Evolutionary conservation across 2,888 invertebrate genomes (phyloP).

Genomic region (Chouioia cunea): DNA sequence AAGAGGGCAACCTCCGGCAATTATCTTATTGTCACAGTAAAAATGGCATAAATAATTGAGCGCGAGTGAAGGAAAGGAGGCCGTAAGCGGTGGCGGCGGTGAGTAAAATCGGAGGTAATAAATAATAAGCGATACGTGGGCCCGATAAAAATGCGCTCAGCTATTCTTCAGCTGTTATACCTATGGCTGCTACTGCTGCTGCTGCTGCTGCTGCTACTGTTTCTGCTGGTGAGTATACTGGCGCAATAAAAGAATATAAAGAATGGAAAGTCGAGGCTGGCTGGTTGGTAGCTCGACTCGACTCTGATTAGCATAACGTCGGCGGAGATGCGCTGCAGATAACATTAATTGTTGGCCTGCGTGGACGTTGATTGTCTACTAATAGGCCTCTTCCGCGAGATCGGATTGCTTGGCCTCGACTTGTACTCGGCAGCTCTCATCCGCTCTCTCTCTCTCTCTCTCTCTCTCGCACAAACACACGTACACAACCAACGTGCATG

Average conservation of each 20-base stretch:
- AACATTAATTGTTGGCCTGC: constrained; percentile 63
- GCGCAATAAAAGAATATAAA: too few relatives aligned
- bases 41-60: constrained; percentile 15
- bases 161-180: too few relatives aligned
- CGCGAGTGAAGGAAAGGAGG: constrained; percentile 3
- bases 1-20: too few relatives aligned
- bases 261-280: too few relatives aligned
- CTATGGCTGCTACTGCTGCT: too few relatives aligned
- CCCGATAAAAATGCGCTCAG: too few relatives aligned
- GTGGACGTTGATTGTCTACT: constrained; percentile 61
- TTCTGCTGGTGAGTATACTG: too few relatives aligned
- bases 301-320: constrained; percentile 60
- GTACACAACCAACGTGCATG: not conserved
- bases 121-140: too few relatives aligned
- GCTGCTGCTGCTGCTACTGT: too few relatives aligned
- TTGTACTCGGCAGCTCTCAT: constrained; percentile 18
- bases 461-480: too few relatives aligned
- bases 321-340: constrained; percentile 56
- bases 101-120: too few relatives aligned
- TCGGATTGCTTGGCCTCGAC: constrained; percentile 37
- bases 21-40: not conserved
- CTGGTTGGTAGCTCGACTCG: too few relatives aligned
- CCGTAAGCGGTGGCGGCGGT: constrained; percentile 31
- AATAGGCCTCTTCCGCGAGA: constrained; percentile 55
- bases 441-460: constrained; percentile 7